Evolutionary conservation across 2,888 invertebrate species (phyloP).

Genomic region (Proisotoma minuta): DNA sequence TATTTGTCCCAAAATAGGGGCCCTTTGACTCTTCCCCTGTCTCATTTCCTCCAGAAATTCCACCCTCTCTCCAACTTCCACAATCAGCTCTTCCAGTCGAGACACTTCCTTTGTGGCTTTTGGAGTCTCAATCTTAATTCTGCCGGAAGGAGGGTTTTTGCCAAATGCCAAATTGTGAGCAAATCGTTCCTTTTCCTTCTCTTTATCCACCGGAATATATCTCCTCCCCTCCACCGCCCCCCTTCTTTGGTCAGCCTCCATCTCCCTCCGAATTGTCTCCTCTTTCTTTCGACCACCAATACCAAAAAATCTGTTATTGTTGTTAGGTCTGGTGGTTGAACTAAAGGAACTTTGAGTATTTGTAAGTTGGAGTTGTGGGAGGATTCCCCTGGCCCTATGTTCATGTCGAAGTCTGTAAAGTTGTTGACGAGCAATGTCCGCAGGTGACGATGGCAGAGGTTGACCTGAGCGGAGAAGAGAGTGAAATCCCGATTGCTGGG

Average conservation of each 20-base stretch:
- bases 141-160: conserved; percentile 23
- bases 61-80: conserved; percentile 31
- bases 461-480: conserved; percentile 36
- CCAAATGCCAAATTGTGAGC: conserved; percentile 41
- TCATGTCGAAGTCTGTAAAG: conserved; percentile 18
- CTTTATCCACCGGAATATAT: conserved; percentile 22
- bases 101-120: background rate
- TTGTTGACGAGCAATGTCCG: conserved; percentile 18
- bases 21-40: conserved; percentile 22
- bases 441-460: conserved; percentile 23
- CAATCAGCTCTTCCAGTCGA: background rate
- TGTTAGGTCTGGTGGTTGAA: no score
- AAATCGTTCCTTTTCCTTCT: conserved; percentile 33
- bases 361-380: no score
- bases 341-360: no score
- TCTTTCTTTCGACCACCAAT: conserved; percentile 17
- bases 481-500: conserved; percentile 37
- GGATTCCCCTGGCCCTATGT: conserved; percentile 28
- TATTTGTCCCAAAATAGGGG: conserved; percentile 26
- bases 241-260: no score
- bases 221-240: no score
- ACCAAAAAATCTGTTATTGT: background rate
- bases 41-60: conserved; percentile 26
- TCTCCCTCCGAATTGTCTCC: conserved; percentile 34
- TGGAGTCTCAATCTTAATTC: background rate